phyloP scores from a whole-genome alignment of 2,113 vertebrate species.

The Laticauda laticaudata region DNA sequence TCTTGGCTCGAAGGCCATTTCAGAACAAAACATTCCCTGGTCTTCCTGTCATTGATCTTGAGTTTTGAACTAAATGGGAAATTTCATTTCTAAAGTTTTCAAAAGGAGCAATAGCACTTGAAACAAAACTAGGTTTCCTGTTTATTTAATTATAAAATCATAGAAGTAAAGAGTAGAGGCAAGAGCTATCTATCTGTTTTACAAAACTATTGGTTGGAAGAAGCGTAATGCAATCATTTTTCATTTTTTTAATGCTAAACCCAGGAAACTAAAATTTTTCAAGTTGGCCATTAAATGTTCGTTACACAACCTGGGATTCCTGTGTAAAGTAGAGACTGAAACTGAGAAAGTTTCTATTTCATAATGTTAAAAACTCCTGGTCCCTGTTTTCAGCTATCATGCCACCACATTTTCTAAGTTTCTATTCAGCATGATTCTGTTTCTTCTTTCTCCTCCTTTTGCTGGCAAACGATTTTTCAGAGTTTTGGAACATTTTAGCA shows the following conservation, averaged over 20 bases:
- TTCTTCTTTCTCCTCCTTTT: neutral
- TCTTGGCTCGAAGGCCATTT: neutral
- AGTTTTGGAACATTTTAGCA: neutral
- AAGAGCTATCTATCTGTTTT: neutral
- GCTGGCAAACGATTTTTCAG: neutral
- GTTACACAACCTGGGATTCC: neutral
- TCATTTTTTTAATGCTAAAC: neutral
- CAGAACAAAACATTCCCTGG: neutral
- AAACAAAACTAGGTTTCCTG: neutral
- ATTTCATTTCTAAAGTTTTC: neutral
- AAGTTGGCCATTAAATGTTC: neutral
- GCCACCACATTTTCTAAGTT: neutral
- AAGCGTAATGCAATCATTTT: neutral
- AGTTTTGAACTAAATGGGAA: neutral
- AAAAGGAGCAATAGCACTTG: neutral
- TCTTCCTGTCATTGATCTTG: neutral
- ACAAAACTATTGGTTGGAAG: neutral
- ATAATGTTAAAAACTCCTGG: neutral
- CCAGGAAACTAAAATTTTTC: neutral
- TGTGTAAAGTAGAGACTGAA: neutral
- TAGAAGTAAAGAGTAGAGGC: neutral
- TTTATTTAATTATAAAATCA: neutral
- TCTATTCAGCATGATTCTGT: neutral
- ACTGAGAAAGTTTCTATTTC: neutral
- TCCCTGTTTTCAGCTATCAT: neutral